Base-by-base conservation (phyloP, 2,113 vertebrate species). In the Nibea coibor region DNA sequence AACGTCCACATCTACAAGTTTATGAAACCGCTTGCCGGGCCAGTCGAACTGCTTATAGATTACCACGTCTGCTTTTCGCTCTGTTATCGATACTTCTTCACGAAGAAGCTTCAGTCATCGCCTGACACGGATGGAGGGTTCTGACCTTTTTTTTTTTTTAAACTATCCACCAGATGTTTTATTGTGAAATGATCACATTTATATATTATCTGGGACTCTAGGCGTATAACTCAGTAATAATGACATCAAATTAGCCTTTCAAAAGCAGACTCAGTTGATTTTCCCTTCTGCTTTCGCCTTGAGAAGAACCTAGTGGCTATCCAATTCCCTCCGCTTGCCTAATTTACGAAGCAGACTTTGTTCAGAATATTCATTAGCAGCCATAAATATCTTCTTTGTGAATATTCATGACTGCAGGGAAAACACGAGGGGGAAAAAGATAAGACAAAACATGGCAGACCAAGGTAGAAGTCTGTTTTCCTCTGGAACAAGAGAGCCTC, bases 381-480 rank as follows among this genome's bases (percentile, higher is more conserved):
- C 78, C 80, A 75, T 80, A 87, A 92, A 89, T 86, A 83, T 73
- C 72, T 48, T 63, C 57, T 43, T 42, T 74, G 48, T 90, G 82
- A 86, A 93, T 93, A 93, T 93, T 91, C 81, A 92, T 91, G 80
- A 85, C 63, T 72, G 48, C 19, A 19, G 83, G 86, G 77, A 81
- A 73, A 89, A 89, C 75, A 76, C 10, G 9, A 74, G 58, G 4
- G 9, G 3, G 6, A 50, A 50, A 48, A 28, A 54, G 31, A 79
- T 48, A 2, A 74, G 72, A 79, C 22, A 24, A 71, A 85, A 76
- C 72, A 62, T 5, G 59, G 66, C 7, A 5, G 82, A 58, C 72
- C 8, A 1, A 69, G 78, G 56, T 80, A 28, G 68, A 0, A 0
- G 42, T 61, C 24, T 35, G 8, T 69, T 51, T 75, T 78, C 39